Evolutionary conservation across 2,113 vertebrate species (phyloP).

Genomic region (Grammomys dolichurus): DNA sequence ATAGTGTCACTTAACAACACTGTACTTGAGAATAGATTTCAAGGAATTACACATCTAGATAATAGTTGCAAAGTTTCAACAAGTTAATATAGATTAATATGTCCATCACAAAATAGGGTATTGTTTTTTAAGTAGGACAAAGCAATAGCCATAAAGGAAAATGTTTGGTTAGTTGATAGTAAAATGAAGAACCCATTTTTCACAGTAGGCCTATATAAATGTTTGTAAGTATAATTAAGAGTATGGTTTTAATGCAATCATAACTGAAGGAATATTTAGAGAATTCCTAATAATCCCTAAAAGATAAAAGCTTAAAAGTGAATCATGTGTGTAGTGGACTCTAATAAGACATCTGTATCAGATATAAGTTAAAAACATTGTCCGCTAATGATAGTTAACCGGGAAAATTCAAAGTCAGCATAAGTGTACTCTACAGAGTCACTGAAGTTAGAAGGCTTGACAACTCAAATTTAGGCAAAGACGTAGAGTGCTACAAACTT

Average conservation of each 20-base stretch:
- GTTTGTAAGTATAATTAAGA: background rate
- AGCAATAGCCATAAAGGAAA: background rate
- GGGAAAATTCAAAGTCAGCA: background rate
- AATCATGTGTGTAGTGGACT: background rate
- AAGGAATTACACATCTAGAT: background rate
- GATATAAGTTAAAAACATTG: background rate
- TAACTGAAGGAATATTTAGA: background rate
- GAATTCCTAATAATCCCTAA: background rate
- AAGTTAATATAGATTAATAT: background rate
- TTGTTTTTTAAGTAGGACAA: background rate
- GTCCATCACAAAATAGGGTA: background rate
- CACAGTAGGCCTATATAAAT: background rate
- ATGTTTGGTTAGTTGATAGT: background rate
- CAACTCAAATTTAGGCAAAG: background rate
- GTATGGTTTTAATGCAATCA: background rate
- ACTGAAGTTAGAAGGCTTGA: background rate
- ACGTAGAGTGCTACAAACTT: rapidly evolving
- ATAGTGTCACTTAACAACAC: background rate
- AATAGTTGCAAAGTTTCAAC: background rate
- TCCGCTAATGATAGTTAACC: background rate
- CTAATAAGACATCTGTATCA: background rate
- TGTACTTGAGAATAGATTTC: background rate
- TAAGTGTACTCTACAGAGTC: background rate
- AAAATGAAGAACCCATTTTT: constrained; percentile 23
- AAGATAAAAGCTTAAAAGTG: background rate